These are phyloP conservation scores for Pseudois nayaur DNA, from an alignment of 2,113 vertebrate species.

Conservation along the genomic window DNA sequence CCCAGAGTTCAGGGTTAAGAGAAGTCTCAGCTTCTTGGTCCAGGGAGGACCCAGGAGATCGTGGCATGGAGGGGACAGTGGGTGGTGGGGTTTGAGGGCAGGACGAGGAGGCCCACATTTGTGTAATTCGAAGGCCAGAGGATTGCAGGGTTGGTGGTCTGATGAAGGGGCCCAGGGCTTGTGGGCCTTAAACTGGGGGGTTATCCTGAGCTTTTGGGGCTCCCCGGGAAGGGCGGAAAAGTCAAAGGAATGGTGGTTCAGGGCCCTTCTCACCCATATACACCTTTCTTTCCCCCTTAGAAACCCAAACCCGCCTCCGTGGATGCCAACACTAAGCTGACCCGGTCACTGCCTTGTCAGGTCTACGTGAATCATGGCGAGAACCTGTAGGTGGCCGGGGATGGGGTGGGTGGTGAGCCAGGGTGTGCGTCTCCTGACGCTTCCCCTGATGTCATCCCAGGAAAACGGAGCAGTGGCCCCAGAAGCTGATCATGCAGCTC, in stretches of 20 bases:
- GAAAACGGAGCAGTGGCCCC: conserved; percentile 94
- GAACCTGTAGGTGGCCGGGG: conserved; percentile 87
- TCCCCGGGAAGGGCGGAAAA: neutral
- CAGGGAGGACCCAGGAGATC: accelerated
- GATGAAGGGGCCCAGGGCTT: neutral
- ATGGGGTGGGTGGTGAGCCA: accelerated
- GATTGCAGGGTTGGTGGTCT: neutral
- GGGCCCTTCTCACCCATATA: neutral
- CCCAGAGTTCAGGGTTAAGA: neutral
- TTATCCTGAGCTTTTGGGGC: neutral
- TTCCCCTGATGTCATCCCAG: conserved; percentile 59
- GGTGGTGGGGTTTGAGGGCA: neutral
- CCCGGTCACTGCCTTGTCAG: conserved; percentile 91
- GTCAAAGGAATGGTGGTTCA: accelerated
- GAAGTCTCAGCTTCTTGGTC: neutral
- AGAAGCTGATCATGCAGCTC: conserved; percentile 95
- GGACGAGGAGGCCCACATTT: neutral
- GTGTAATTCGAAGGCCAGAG: neutral
- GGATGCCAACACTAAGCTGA: conserved; percentile 90
- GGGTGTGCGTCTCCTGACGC: accelerated
- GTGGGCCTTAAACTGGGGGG: neutral
- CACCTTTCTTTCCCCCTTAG: conserved; percentile 63
- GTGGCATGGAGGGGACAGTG: neutral
- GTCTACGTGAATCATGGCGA: conserved; percentile 94
- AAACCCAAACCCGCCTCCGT: conserved; percentile 92